phyloP scores from a whole-genome alignment of 35 echinoderm and acorn worm species.

The Strongylocentrotus purpuratus region DNA sequence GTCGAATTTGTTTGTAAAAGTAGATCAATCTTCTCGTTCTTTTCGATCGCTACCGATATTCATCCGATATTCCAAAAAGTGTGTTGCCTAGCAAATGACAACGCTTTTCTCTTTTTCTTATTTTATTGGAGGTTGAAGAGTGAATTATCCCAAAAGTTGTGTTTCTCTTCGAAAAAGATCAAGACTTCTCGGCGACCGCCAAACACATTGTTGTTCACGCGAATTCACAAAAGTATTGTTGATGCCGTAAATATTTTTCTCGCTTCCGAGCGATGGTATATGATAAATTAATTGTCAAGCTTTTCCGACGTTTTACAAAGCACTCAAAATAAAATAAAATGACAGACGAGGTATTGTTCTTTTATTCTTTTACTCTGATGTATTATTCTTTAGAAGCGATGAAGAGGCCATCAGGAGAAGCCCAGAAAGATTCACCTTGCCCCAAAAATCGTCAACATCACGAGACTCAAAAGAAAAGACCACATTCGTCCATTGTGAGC shows the following conservation, averaged over 20 bases:
- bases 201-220: not conserved
- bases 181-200: not conserved
- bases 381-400: not conserved
- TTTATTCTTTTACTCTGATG: not conserved
- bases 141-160: not conserved
- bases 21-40: not conserved
- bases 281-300: slow-evolving; percentile 25
- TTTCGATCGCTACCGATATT: not conserved
- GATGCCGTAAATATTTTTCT: not conserved
- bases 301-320: not conserved
- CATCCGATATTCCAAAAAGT: not conserved
- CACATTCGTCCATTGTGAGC: slow-evolving; percentile 18
- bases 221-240: not conserved
- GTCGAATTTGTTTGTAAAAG: not conserved
- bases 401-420: not conserved
- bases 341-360: not conserved
- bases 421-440: slow-evolving; percentile 12
- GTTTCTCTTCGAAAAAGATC: not conserved
- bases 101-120: not conserved
- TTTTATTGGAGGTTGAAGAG: not conserved
- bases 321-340: slow-evolving; percentile 7
- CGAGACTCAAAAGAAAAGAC: slow-evolving; percentile 4
- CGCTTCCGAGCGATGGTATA: not conserved
- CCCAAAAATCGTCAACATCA: not conserved
- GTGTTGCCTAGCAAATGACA: slow-evolving; percentile 14